These are phyloP conservation scores for Capromys pilorides DNA, from an alignment of 2,797 vertebrate species.

Conservation along the genomic window DNA sequence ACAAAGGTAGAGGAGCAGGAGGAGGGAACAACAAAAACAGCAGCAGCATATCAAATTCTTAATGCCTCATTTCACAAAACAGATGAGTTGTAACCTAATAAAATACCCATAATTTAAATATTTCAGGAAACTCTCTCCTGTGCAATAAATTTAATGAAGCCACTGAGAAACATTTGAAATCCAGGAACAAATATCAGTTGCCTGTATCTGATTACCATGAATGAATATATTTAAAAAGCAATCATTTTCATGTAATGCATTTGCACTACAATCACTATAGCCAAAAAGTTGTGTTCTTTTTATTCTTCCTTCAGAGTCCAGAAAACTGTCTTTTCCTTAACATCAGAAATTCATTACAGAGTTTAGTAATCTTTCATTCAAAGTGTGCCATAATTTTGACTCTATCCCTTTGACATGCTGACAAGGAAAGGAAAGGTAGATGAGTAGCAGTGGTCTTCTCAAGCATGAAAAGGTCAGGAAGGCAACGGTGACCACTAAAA, in stretches of 20 bases:
- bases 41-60: background rate
- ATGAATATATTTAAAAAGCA: background rate
- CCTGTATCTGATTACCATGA: background rate
- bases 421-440: background rate
- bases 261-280: background rate
- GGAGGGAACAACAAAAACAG: background rate
- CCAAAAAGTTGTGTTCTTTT: slow-evolving; percentile 2
- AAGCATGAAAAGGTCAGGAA: background rate
- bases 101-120: background rate
- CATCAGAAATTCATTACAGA: background rate
- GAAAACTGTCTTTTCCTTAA: background rate
- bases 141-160: slow-evolving; percentile 7
- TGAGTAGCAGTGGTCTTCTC: background rate
- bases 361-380: background rate
- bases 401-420: background rate
- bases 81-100: background rate
- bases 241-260: background rate
- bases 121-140: background rate
- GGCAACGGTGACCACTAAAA: background rate
- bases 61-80: slow-evolving; percentile 9
- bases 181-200: background rate
- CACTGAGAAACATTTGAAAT: background rate
- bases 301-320: background rate
- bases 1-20: background rate
- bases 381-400: background rate